Conservation (phyloP, 2,113 vertebrate genomes). For the Cathartes aura region DNA sequence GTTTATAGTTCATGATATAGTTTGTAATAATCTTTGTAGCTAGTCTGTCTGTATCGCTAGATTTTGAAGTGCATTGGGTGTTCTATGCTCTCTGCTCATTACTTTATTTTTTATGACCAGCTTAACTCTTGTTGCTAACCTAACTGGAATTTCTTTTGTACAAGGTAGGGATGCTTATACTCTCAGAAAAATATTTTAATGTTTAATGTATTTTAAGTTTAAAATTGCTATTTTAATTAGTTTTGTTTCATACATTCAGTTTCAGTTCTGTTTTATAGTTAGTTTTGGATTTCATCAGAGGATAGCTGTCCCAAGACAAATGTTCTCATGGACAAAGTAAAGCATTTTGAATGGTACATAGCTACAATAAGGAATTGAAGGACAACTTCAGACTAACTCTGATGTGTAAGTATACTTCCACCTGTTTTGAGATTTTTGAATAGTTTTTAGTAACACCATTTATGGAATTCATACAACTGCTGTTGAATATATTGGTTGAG, state of each 20-base stretch:
- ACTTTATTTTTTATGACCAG: neutral
- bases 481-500: conserved; percentile 7
- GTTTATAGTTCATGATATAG: neutral
- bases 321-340: neutral
- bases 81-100: neutral
- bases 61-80: neutral
- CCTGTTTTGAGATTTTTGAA: neutral
- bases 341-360: neutral
- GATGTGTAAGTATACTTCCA: neutral
- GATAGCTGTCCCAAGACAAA: neutral
- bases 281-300: neutral
- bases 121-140: neutral
- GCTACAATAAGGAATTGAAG: neutral
- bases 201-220: neutral
- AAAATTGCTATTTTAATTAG: neutral
- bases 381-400: neutral
- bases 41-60: neutral
- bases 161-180: neutral
- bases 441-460: neutral
- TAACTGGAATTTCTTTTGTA: neutral
- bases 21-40: neutral
- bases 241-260: neutral
- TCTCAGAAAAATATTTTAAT: neutral
- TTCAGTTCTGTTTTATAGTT: neutral
- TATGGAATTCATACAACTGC: neutral